phyloP scores from a whole-genome alignment of 2,888 invertebrate species.

The Plusia festucae region DNA sequence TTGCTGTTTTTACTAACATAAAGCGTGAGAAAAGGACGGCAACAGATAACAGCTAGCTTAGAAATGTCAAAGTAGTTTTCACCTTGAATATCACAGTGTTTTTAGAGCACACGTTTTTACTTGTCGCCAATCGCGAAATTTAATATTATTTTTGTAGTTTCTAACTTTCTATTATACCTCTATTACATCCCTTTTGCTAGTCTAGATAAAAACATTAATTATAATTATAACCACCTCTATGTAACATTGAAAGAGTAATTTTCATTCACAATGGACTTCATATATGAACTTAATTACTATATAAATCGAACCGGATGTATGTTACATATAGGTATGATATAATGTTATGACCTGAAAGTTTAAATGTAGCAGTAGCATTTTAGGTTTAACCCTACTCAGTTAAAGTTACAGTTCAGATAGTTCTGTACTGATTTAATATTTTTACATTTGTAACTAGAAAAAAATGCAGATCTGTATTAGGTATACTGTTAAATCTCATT shows the following conservation, averaged over 20 bases:
- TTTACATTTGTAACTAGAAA: too few relatives aligned
- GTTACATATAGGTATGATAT: background rate
- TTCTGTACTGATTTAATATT: too few relatives aligned
- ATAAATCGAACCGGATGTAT: constrained; percentile 33
- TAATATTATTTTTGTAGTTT: background rate
- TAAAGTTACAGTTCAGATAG: background rate
- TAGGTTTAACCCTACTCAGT: background rate
- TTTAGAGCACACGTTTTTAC: too few relatives aligned
- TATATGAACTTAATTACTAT: constrained; percentile 28
- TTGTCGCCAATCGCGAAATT: too few relatives aligned
- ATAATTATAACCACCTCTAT: background rate
- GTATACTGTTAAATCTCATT: too few relatives aligned
- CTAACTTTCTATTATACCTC: background rate
- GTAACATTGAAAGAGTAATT: constrained; percentile 12
- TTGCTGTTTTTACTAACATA: too few relatives aligned
- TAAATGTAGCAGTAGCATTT: background rate
- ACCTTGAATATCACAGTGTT: too few relatives aligned
- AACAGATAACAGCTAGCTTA: too few relatives aligned
- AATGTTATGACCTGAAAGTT: background rate
- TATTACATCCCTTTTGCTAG: background rate
- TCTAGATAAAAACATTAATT: constrained; percentile 13
- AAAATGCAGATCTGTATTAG: too few relatives aligned
- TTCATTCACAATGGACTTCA: constrained; percentile 27
- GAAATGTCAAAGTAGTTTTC: too few relatives aligned
- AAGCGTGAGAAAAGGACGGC: too few relatives aligned